These are phyloP conservation scores for Amblyraja radiata DNA, from an alignment of 2,797 vertebrate species.

Conservation along the genomic window DNA sequence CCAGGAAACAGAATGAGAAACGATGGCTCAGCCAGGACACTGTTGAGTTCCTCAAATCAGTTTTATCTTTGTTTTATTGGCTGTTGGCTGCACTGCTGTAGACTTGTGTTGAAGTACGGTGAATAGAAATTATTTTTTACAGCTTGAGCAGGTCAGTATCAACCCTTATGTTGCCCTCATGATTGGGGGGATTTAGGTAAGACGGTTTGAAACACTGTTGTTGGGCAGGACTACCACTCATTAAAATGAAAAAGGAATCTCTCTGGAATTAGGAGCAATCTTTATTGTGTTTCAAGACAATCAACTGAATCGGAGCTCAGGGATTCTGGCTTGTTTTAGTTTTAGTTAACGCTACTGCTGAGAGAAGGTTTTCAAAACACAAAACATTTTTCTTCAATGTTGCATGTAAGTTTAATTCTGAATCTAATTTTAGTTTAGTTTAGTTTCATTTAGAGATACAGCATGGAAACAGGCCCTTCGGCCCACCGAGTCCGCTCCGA, in stretches of 20 bases:
- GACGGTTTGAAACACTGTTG: background rate
- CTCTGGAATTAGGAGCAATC: background rate
- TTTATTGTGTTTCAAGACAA: background rate
- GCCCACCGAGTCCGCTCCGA: too few species aligned
- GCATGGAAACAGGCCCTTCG: too few species aligned
- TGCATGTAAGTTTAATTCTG: background rate
- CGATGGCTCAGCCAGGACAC: background rate
- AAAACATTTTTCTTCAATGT: background rate
- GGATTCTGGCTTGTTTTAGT: background rate
- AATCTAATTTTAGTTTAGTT: background rate
- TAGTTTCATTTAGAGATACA: too few species aligned
- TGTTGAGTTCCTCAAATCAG: background rate
- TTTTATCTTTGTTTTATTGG: too few species aligned
- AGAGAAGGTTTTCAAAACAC: background rate
- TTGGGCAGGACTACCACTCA: background rate
- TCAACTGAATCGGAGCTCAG: background rate
- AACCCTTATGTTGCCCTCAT: background rate
- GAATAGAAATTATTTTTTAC: background rate
- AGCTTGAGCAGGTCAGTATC: background rate
- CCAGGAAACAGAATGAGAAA: background rate
- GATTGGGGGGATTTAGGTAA: background rate
- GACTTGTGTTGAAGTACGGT: background rate
- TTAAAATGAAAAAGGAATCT: background rate
- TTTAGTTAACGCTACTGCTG: background rate
- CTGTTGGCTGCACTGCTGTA: background rate